A percentile compares a stretch with the other conserved stretches of the same genome.
Evolutionary conservation across 2,113 vertebrate genomes (phyloP).

Genomic region (Peromyscus leucopus): DNA sequence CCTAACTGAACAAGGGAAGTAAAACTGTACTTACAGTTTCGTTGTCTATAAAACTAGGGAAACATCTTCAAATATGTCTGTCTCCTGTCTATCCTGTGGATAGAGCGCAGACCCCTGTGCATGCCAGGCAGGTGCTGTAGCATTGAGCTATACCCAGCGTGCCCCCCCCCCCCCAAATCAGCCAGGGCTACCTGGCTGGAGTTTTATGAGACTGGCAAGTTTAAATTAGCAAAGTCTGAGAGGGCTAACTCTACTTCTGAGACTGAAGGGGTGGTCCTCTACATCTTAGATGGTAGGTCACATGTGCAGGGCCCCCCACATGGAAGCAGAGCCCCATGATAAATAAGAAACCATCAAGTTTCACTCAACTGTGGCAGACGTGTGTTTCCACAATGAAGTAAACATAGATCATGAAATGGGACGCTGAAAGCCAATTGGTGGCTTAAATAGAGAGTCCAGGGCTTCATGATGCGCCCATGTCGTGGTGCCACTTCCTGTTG

Average conservation of each 20-base stretch:
- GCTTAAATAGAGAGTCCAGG: neutral
- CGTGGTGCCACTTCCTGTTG: rapidly evolving
- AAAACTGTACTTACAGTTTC: neutral
- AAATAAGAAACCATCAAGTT: no score
- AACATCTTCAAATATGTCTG: neutral
- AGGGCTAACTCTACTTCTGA: neutral
- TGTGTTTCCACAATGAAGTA: neutral
- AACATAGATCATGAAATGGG: neutral
- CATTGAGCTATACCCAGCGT: neutral
- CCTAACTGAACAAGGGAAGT: neutral
- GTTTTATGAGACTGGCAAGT: slow-evolving; percentile 4
- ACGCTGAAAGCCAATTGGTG: neutral
- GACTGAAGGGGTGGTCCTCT: neutral
- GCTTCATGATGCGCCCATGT: neutral
- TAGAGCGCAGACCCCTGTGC: neutral
- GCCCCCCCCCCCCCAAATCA: neutral
- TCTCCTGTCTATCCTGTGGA: neutral
- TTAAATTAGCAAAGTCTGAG: neutral
- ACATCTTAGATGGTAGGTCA: neutral
- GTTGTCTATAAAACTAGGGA: neutral
- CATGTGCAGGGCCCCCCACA: neutral
- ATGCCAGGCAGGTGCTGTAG: neutral
- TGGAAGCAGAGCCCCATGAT: neutral
- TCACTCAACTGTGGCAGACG: neutral
- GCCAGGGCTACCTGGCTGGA: neutral